Evolutionary conservation across 37 sponge, comb jelly and placozoan genomes (phyloP).

Genomic region (Haliclona indistincta): DNA sequence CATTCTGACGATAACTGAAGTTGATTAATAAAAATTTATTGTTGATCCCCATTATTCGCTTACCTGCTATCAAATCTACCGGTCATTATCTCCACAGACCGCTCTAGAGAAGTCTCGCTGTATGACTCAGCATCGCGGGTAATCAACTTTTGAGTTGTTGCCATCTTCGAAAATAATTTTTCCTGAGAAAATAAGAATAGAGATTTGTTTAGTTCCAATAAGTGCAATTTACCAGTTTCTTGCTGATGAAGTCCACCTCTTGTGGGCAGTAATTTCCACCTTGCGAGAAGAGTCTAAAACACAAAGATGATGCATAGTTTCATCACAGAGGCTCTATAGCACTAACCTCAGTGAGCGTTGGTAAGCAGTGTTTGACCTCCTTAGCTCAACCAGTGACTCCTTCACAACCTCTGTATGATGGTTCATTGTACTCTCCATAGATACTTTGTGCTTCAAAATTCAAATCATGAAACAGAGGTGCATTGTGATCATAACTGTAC

Average conservation of each 20-base stretch:
- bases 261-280: conserved; percentile 87
- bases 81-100: not conserved
- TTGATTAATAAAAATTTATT: too few relatives aligned
- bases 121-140: conserved; percentile 8
- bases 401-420: not conserved
- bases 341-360: not conserved
- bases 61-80: conserved; percentile 13
- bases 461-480: too few relatives aligned
- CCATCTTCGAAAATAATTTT: conserved; percentile 11
- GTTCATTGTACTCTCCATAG: too few relatives aligned
- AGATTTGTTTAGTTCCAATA: not conserved
- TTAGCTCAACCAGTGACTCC: not conserved
- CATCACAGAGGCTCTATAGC: not conserved
- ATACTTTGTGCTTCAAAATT: too few relatives aligned
- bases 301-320: not conserved
- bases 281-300: conserved; percentile 69
- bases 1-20: conserved; percentile 45
- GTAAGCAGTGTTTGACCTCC: not conserved
- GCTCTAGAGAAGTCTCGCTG: not conserved
- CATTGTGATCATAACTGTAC: too few relatives aligned
- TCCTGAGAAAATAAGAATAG: conserved; percentile 13
- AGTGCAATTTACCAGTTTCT: conserved; percentile 46
- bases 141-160: not conserved
- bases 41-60: too few relatives aligned
- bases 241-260: conserved; percentile 59